These are phyloP conservation scores for Limanda limanda DNA, from an alignment of 2,113 vertebrate genomes.

Conservation along the genomic window DNA sequence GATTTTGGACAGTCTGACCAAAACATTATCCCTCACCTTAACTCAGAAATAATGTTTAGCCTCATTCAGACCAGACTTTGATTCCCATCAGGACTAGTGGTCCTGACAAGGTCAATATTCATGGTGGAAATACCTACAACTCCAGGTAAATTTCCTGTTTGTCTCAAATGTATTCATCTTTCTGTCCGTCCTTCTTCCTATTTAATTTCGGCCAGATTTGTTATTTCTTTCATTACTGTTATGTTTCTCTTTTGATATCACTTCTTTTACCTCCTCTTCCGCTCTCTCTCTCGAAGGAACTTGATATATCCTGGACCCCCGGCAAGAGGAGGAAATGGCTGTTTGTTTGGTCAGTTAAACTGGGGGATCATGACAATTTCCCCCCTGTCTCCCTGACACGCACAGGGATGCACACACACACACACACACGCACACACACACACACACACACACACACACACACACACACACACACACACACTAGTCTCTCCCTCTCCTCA, in stretches of 20 bases:
- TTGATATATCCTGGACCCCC: conserved; percentile 64
- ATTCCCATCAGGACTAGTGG: too few species aligned
- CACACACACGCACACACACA: not conserved
- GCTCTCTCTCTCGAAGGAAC: conserved; percentile 42
- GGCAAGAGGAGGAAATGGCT: conserved; percentile 67
- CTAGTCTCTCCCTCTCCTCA: not conserved
- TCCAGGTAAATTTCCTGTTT: not conserved
- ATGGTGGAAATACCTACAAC: too few species aligned
- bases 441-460: conserved; percentile 6
- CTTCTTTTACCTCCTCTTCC: not conserved
- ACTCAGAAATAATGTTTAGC: not conserved
- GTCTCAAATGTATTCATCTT: not conserved
- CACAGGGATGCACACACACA: conserved; percentile 6
- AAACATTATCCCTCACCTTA: too few species aligned
- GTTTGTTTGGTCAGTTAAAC: conserved; percentile 72
- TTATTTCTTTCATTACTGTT: not conserved
- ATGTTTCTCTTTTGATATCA: not conserved
- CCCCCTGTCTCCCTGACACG: conserved; percentile 28
- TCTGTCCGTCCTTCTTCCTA: not conserved
- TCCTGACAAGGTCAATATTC: too few species aligned
- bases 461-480: conserved; percentile 7
- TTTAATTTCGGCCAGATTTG: not conserved
- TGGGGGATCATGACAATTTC: conserved; percentile 54
- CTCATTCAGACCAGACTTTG: too few species aligned
- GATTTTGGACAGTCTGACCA: too few species aligned